Base-by-base conservation (phyloP, 2,888 invertebrate species). In the Embidobia sp. region DNA sequence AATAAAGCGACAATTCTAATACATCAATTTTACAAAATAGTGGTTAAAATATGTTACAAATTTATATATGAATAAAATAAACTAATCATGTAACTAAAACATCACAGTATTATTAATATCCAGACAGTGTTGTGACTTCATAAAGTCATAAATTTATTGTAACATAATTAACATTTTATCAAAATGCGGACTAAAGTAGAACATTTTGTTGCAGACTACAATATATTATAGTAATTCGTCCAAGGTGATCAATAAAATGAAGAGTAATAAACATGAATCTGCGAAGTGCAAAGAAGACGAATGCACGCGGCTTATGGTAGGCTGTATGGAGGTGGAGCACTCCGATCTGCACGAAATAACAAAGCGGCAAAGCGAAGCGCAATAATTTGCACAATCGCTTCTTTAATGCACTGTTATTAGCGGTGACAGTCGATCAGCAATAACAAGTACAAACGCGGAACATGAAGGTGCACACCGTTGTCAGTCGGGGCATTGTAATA, bases 371-470 rank as follows among this genome's bases (percentile, higher is more conserved):
- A 40, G 44, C 19, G 10, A 59, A 46, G 26, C 15, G 31, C 19
- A 31, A 19, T 44, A 42, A 66, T 53, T 66, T 66, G 33, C 66
- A 44, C 53, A 53, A 53, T 66, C 49, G 19, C 35, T 37, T 29
- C 49, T 49, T 31, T 49, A 69, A 59, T 69, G 19, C 48, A 42
- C 69, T 69, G 59, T 48, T 33, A 69, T 69, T 69, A 69, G 40
- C 40, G 15, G 15, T n/a, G 26, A 48, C 40, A 18, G 49, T 31
- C 22, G 33, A 44, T 22, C 19, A 15, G 48, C 15, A 11, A 42
- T 29, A 11, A 11, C 35, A 26, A 7, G 22, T 8, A 35, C 35
- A 13, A n/a, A 22, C 11, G 8, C 11, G 13, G 35, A 35, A 35
- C 22, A 37, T 22, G 19, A 35, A 35, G 10, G 35, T 27, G 15